Percentiles rank a stretch among this genome's conserved stretches.
phyloP scores from a whole-genome alignment of 1,140 invertebrate species.

The Dermatophagoides farinae region DNA sequence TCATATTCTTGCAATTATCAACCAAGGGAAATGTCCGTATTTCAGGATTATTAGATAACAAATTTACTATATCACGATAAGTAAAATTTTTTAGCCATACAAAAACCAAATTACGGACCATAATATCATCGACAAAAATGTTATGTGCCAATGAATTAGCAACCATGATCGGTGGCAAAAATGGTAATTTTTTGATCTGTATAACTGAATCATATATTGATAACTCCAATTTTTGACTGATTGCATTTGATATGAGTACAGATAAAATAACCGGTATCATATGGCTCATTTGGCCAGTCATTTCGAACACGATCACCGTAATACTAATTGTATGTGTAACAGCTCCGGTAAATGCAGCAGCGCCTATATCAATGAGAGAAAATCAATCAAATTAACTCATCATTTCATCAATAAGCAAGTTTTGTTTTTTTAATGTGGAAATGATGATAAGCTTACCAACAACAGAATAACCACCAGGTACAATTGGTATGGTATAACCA shows the following conservation, averaged over 20 bases:
- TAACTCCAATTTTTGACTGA: constrained; percentile 73
- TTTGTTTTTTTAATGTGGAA: too few relatives aligned
- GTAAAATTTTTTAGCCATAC: constrained; percentile 48
- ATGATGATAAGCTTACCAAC: too few relatives aligned
- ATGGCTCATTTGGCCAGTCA: constrained; percentile 93
- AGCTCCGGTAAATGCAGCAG: constrained; percentile 8
- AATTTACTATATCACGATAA: constrained; percentile 59
- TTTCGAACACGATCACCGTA: constrained; percentile 92
- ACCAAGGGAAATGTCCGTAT: constrained; percentile 69
- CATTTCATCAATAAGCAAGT: neutral
- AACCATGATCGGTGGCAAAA: constrained; percentile 67
- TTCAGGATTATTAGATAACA: constrained; percentile 43
- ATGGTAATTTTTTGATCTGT: constrained; percentile 86
- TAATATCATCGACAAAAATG: constrained; percentile 86
- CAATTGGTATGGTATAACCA: constrained; percentile 56
- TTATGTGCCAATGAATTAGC: constrained; percentile 52
- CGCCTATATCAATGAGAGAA: neutral
- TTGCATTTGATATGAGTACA: constrained; percentile 78
- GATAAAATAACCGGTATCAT: constrained; percentile 88
- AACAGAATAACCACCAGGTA: constrained; percentile 48
- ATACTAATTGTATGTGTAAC: constrained; percentile 95
- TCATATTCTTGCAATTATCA: constrained; percentile 74
- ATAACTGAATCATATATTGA: constrained; percentile 98
- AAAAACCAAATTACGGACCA: constrained; percentile 71
- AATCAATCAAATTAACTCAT: too few relatives aligned